phyloP scores from a whole-genome alignment of 1,140 invertebrate species.

The Phortica variegata region DNA sequence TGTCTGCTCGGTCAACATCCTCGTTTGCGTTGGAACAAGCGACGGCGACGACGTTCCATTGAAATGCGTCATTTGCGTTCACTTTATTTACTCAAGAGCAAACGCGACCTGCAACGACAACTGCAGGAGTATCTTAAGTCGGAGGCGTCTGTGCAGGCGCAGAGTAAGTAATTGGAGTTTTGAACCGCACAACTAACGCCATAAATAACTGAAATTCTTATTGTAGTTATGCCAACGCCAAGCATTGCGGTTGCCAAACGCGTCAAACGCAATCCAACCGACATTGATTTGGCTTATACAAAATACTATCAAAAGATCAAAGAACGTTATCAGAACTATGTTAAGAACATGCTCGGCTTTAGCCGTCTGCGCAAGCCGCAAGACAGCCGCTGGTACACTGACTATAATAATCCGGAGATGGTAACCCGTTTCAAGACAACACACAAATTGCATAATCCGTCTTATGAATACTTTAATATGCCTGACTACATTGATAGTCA shows the following conservation, averaged over 20 bases:
- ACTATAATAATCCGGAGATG: slow-evolving; percentile 32
- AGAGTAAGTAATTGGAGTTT: too few species aligned
- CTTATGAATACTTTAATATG: slow-evolving; percentile 8
- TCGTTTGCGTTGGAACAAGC: slow-evolving; percentile 73
- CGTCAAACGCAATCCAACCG: slow-evolving; percentile 27
- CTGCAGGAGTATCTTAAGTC: slow-evolving; percentile 30
- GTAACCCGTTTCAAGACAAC: slow-evolving; percentile 30
- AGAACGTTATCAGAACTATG: slow-evolving; percentile 49
- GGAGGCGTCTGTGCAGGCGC: slow-evolving; percentile 13
- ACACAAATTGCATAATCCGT: slow-evolving; percentile 25
- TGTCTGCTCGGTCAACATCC: slow-evolving; percentile 82
- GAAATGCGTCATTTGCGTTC: slow-evolving; percentile 60
- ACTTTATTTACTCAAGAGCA: slow-evolving; percentile 59
- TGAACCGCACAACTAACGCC: too few species aligned
- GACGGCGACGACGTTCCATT: slow-evolving; percentile 64
- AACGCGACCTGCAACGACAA: slow-evolving; percentile 33
- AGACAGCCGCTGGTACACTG: slow-evolving; percentile 32
- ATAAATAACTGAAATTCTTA: not conserved
- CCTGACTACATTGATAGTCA: slow-evolving; percentile 1
- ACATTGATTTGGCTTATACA: slow-evolving; percentile 43
- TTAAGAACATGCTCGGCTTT: slow-evolving; percentile 43
- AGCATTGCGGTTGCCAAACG: too few species aligned
- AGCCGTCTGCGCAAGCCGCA: slow-evolving; percentile 29
- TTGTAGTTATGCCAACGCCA: not conserved
- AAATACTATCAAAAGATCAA: slow-evolving; percentile 50